Evolutionary conservation across 2,888 invertebrate genomes (phyloP).

Genomic region (Tridacna crocea): DNA sequence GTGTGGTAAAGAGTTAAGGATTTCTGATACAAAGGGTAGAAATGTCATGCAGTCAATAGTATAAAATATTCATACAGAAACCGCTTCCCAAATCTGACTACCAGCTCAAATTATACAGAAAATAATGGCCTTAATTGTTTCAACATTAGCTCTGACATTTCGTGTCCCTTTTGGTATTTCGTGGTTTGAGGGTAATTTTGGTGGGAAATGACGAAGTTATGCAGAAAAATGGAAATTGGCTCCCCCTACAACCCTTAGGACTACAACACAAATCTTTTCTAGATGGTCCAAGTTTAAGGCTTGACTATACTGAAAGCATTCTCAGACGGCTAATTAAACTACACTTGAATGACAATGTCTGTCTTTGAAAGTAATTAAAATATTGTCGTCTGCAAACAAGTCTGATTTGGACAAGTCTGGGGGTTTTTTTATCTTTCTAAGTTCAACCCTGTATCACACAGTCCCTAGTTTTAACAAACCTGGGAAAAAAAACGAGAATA

Average conservation of each 20-base stretch:
- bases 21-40: background rate
- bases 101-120: slow-evolving; percentile 23
- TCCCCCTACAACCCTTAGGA: background rate
- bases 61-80: slow-evolving; percentile 31
- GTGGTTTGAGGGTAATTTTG: background rate
- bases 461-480: too few relatives aligned
- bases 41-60: slow-evolving; percentile 7
- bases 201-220: slow-evolving; percentile 27
- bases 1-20: background rate
- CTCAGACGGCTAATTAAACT: too few relatives aligned
- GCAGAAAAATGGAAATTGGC: slow-evolving; percentile 25
- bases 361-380: too few relatives aligned
- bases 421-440: too few relatives aligned
- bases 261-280: background rate
- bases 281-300: background rate
- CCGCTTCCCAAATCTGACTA: slow-evolving; percentile 14
- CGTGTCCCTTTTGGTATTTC: slow-evolving; percentile 34
- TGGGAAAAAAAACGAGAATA: background rate
- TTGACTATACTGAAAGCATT: background rate
- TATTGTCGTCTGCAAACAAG: too few relatives aligned
- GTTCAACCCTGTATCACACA: too few relatives aligned
- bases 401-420: too few relatives aligned
- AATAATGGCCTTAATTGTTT: slow-evolving; percentile 20
- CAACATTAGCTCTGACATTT: slow-evolving; percentile 38
- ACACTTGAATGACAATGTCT: too few relatives aligned